phyloP scores from a whole-genome alignment of 1,140 invertebrate genomes.

The Temnothorax curvispinosus region DNA sequence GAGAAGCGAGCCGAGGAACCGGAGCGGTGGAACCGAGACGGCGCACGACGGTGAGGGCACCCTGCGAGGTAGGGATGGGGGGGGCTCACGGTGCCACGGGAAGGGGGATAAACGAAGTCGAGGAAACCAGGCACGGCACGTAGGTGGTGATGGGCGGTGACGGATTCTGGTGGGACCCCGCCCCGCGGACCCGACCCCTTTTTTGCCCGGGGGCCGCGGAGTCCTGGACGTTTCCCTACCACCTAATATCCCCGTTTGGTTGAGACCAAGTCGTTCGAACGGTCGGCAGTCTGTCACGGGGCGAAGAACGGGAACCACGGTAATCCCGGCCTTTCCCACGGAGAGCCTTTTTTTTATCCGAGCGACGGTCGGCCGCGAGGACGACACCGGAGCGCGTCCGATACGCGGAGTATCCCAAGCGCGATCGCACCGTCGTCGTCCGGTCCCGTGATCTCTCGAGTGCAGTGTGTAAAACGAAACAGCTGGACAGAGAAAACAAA shows the following conservation, averaged over 20 bases:
- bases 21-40: slow-evolving; percentile 20
- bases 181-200: slow-evolving; percentile 80
- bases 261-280: slow-evolving; percentile 76
- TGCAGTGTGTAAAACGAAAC: slow-evolving; percentile 56
- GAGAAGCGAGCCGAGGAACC: slow-evolving; percentile 1
- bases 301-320: slow-evolving; percentile 85
- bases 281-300: slow-evolving; percentile 85
- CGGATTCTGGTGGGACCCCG: slow-evolving; percentile 75
- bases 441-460: slow-evolving; percentile 47
- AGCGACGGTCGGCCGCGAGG: slow-evolving; percentile 37
- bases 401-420: background rate
- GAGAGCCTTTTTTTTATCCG: slow-evolving; percentile 61
- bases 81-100: slow-evolving; percentile 28
- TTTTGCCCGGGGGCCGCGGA: slow-evolving; percentile 79
- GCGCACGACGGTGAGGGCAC: background rate
- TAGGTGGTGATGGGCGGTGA: slow-evolving; percentile 82
- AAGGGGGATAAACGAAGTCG: slow-evolving; percentile 70
- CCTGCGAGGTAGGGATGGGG: background rate
- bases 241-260: slow-evolving; percentile 69
- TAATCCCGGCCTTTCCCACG: slow-evolving; percentile 74
- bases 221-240: slow-evolving; percentile 68
- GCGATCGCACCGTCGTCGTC: background rate
- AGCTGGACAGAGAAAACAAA: background rate
- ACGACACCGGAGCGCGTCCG: background rate
- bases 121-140: slow-evolving; percentile 62